phyloP scores from a whole-genome alignment of 2,797 vertebrate genomes.

The Hylomyscus alleni region DNA sequence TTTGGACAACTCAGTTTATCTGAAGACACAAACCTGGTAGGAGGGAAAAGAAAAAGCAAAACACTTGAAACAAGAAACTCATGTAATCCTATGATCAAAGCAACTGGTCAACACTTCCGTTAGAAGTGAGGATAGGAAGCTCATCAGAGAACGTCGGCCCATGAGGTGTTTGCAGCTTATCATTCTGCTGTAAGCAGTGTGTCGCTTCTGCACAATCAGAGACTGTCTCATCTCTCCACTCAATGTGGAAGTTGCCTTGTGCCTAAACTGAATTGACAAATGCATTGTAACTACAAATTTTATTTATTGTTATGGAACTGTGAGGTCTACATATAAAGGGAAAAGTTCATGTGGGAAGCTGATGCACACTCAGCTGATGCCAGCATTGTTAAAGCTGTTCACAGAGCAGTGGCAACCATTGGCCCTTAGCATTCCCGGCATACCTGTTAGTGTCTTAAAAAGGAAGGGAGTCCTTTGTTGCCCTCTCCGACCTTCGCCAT shows the following conservation, averaged over 20 bases:
- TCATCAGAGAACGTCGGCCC: conserved; percentile 91
- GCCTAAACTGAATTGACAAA: conserved; percentile 99
- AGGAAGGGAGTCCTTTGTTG: conserved; percentile 90
- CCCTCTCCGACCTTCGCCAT: conserved; percentile 93
- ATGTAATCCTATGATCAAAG: conserved; percentile 93
- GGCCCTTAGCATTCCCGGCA: conserved; percentile 96
- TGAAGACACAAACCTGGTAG: conserved; percentile 95
- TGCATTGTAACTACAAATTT: conserved; percentile 99
- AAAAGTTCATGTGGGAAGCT: conserved; percentile 93
- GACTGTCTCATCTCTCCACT: conserved; percentile 95
- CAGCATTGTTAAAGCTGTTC: conserved; percentile 92
- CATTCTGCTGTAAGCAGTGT: conserved; percentile 93
- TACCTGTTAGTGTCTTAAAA: conserved; percentile 98
- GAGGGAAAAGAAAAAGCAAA: conserved; percentile 93
- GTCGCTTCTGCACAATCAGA: conserved; percentile 99
- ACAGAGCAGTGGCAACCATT: conserved; percentile 91
- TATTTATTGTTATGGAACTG: conserved; percentile 99
- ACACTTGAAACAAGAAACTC: conserved; percentile 95
- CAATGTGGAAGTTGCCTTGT: conserved; percentile 97
- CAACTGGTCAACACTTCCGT: conserved; percentile 91
- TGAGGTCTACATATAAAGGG: conserved; percentile 97
- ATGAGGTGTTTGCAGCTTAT: conserved; percentile 91
- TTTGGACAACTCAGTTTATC: conserved; percentile 94
- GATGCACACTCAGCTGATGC: conserved; percentile 94
- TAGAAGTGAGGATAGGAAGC: conserved; percentile 89